Evolutionary conservation across 1,140 invertebrate species (phyloP), one percentile per base, ranked within the genome.

Genomic region (Melipona quadrifasciata): DNA sequence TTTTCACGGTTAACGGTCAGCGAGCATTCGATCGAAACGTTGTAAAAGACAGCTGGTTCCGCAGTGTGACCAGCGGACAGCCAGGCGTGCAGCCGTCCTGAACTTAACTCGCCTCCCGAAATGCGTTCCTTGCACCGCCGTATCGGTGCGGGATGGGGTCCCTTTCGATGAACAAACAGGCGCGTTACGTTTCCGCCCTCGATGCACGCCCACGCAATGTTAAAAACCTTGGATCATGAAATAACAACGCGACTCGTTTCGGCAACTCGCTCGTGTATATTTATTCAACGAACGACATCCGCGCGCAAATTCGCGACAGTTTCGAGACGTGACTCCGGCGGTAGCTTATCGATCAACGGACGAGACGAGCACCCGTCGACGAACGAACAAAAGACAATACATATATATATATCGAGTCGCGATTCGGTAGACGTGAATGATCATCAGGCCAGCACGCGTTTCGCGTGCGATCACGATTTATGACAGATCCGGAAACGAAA

Each of bases 1-100:
- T n/a, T 67, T 58, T 77, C 10, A 53, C 64, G 64, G 67, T n/a
- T 61, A 71, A 72, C 82, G 75, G 67, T 67, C 82, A 84, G 80
- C 19, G 65, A 51, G 17, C 47, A 51, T 89, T 89, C 85, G 84
- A 82, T 79, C 82, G 81, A 88, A 89, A 77, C 57, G 75, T 67
- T 88, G 73, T 87, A 91, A 92, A 91, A 89, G 90, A 91, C 94
- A 95, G 94, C 94, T 95, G 94, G 92, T 92, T 84, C 86, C 55
- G 78, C 78, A 91, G 85, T 92, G 86, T 92, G 93, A 93, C 91
- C 93, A 89, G 83, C 87, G 87, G 90, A 86, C 91, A 58, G 90
- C 91, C 79, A 81, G 83, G 85, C 91, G 90, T 89, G 89, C 90
- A 90, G 82, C 88, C 89, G 87, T 90, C 89, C 90, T 86, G 21